Base-by-base conservation (phyloP, 1,140 invertebrate species). In the Pseudomyrmex concolor region DNA sequence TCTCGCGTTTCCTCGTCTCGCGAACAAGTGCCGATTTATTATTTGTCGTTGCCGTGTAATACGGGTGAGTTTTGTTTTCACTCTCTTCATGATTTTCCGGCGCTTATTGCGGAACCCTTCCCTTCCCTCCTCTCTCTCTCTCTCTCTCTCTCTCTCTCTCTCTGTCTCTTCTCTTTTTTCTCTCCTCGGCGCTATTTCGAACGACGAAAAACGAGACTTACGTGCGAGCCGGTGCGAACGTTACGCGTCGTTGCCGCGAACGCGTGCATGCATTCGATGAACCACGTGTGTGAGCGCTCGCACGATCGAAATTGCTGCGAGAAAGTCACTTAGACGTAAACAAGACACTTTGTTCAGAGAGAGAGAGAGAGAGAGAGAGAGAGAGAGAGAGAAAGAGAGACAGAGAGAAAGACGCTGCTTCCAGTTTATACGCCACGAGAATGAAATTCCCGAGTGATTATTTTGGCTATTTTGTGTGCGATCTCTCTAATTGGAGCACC, bases 21-120 rank as follows among this genome's bases (percentile, higher is more conserved):
- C 66, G 54, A 43, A 80, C 66, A 70, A 80, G 66, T 70, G 76
- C 76, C 76, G 76, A 80, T 80, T 78, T 80, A 80, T 80, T 70
- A 70, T 70, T 80, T 70, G 76, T 60, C 76, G 63, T 77, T 77
- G 62, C 34, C 64, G 50, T 17, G n/a, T 55, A n/a, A 51, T 43
- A 17, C 50, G 22, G 13, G 13, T 50, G 19, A 62, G n/a, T 68
- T 74, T 17, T 67, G 64, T 66, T 64, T 43, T 86, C 73, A 59
- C 22, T 45, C 45, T 34, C 19, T 68, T 22, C 50, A 12, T 45
- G 54, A 57, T 25, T 63, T 63, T 57, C n/a, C 80, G 9, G 45
- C 48, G 22, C 48, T 55, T 66, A 22, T 51, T 59, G 4, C 63
- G n/a, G 22, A 51, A 51, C 9, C 10, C 7, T 34, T 34, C 34